Percentiles rank a stretch among this genome's conserved stretches.
phyloP scores from a whole-genome alignment of 2,797 vertebrate species.

The Lagocephalus sceleratus region DNA sequence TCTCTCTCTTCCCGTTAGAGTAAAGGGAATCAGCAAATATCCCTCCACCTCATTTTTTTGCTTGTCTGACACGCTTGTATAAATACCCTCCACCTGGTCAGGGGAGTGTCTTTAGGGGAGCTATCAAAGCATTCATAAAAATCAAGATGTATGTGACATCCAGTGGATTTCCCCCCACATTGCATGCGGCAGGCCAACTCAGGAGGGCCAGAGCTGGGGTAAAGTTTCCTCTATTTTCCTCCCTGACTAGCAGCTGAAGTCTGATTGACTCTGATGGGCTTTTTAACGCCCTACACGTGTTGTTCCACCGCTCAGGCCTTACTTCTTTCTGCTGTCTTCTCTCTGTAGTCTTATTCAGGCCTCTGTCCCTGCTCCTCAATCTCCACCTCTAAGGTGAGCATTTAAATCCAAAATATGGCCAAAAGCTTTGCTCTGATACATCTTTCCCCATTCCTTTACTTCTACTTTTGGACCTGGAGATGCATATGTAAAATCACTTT shows the following conservation, averaged over 20 bases:
- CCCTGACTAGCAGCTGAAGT: slow-evolving; percentile 64
- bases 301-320: slow-evolving; percentile 55
- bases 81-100: slow-evolving; percentile 78
- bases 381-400: slow-evolving; percentile 42
- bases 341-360: slow-evolving; percentile 51
- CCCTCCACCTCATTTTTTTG: slow-evolving; percentile 55
- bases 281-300: slow-evolving; percentile 73
- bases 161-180: slow-evolving; percentile 61
- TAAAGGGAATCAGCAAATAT: slow-evolving; percentile 68
- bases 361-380: slow-evolving; percentile 34
- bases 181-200: slow-evolving; percentile 64
- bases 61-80: slow-evolving; percentile 70
- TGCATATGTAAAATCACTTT: slow-evolving; percentile 41
- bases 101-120: slow-evolving; percentile 71
- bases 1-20: slow-evolving; percentile 25
- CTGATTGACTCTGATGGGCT: slow-evolving; percentile 79
- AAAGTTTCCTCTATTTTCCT: slow-evolving; percentile 68
- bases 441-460: slow-evolving; percentile 44
- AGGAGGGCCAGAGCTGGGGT: slow-evolving; percentile 63
- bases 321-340: slow-evolving; percentile 61
- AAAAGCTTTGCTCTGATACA: slow-evolving; percentile 48
- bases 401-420: slow-evolving; percentile 45
- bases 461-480: slow-evolving; percentile 36
- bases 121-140: slow-evolving; percentile 81
- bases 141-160: slow-evolving; percentile 78